A percentile compares a stretch with the other conserved stretches of the same genome.
phyloP scores from a whole-genome alignment of 2,113 vertebrate genomes.

The Tauraco erythrolophus region DNA sequence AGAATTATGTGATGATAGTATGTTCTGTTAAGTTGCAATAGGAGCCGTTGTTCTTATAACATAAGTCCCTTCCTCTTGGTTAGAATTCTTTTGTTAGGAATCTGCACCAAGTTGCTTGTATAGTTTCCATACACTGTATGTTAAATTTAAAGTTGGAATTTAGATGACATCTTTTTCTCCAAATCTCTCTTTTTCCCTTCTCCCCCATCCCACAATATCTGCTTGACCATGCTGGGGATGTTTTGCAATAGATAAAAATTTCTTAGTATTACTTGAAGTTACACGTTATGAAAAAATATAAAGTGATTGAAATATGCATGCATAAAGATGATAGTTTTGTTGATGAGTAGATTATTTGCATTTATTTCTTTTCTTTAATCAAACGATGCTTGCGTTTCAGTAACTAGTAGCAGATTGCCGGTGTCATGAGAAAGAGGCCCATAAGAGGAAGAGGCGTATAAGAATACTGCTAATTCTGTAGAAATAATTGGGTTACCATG shows the following conservation, averaged over 20 bases:
- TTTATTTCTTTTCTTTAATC: not conserved
- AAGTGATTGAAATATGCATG: not conserved
- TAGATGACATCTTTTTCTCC: not conserved
- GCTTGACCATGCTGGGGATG: not conserved
- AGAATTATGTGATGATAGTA: not conserved
- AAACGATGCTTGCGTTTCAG: not conserved
- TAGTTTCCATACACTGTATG: not conserved
- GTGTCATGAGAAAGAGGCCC: not conserved
- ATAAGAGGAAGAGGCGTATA: slow-evolving; percentile 24
- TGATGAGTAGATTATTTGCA: not conserved
- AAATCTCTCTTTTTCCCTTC: not conserved
- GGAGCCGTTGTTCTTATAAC: not conserved
- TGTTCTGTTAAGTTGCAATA: not conserved
- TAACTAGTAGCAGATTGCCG: slow-evolving; percentile 30
- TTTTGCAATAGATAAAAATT: not conserved
- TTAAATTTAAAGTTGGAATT: not conserved
- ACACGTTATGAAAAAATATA: not conserved
- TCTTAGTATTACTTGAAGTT: too few species aligned
- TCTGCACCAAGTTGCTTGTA: not conserved
- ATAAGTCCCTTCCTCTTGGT: not conserved
- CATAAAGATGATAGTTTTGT: not conserved
- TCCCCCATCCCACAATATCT: fast-evolving
- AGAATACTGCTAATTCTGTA: slow-evolving; percentile 34
- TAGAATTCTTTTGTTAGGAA: not conserved
- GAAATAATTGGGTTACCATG: slow-evolving; percentile 56